These are phyloP conservation scores for Corynorhinus townsendii DNA, from an alignment of 2,113 vertebrate species.

Conservation along the genomic window DNA sequence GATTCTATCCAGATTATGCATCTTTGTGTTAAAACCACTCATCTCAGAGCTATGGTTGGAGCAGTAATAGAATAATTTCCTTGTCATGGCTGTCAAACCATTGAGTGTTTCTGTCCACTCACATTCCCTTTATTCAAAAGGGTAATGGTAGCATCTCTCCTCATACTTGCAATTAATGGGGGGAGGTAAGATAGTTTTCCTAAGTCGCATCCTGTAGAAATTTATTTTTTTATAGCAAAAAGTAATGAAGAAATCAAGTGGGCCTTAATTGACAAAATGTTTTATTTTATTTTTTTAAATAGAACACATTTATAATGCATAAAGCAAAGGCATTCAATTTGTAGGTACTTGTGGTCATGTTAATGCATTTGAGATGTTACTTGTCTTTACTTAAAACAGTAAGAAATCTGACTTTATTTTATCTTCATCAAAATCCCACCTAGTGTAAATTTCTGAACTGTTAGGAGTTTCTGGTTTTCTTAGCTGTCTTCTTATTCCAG, in stretches of 20 bases:
- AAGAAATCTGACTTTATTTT: not conserved
- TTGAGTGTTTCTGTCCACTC: not conserved
- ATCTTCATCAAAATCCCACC: conserved; percentile 1
- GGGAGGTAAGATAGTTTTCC: not conserved
- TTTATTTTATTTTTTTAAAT: not conserved
- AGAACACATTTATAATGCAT: not conserved
- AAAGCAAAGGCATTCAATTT: not conserved
- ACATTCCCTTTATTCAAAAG: not conserved
- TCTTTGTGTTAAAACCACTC: not conserved
- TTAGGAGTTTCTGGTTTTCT: not conserved
- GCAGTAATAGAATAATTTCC: not conserved
- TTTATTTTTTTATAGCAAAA: not conserved
- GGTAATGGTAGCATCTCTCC: not conserved
- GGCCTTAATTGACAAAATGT: not conserved
- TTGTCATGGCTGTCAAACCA: not conserved
- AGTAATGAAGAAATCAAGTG: not conserved
- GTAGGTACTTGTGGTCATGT: not conserved
- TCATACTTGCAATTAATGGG: not conserved
- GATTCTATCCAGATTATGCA: not conserved
- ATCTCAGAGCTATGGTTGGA: not conserved
- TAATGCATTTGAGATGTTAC: not conserved
- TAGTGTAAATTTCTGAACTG: not conserved
- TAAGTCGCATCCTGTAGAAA: not conserved
- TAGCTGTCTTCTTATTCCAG: not conserved
- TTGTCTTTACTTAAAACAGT: conserved; percentile 9